A percentile compares a stretch with the other conserved stretches of the same genome.
Evolutionary conservation across 1,140 invertebrate genomes (phyloP).

Genomic region (Ruditapes philippinarum): DNA sequence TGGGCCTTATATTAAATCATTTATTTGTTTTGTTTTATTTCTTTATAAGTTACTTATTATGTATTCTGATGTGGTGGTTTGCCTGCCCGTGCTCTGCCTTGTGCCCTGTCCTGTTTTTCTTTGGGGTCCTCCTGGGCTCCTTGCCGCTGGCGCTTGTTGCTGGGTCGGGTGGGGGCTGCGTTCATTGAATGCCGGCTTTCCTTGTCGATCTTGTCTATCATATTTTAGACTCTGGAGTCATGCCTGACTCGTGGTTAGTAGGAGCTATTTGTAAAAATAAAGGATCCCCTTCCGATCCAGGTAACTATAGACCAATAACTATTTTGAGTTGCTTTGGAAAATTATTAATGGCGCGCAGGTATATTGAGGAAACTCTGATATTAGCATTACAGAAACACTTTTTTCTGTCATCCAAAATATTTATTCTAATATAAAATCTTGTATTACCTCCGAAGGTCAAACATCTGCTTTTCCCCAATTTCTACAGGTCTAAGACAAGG

Average conservation of each 20-base stretch:
- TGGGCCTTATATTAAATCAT: too few relatives aligned
- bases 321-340: constrained; percentile 6
- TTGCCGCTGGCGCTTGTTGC: too few relatives aligned
- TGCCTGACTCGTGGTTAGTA: constrained; percentile 44
- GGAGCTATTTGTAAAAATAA: constrained; percentile 67
- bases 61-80: too few relatives aligned
- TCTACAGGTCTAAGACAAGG: neutral
- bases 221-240: constrained; percentile 47
- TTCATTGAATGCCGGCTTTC: too few relatives aligned
- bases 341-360: constrained; percentile 3
- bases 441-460: neutral
- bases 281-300: neutral
- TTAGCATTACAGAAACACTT: neutral
- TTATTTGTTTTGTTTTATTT: too few relatives aligned
- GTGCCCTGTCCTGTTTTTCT: too few relatives aligned
- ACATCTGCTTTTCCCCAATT: neutral
- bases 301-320: constrained; percentile 3
- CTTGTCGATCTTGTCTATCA: too few relatives aligned
- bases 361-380: neutral
- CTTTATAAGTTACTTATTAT: too few relatives aligned
- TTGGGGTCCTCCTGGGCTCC: too few relatives aligned
- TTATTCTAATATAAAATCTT: neutral
- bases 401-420: neutral
- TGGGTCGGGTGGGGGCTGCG: too few relatives aligned
- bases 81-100: too few relatives aligned